Evolutionary conservation across 2,797 vertebrate genomes (phyloP).

Genomic region (Poecile montanus): DNA sequence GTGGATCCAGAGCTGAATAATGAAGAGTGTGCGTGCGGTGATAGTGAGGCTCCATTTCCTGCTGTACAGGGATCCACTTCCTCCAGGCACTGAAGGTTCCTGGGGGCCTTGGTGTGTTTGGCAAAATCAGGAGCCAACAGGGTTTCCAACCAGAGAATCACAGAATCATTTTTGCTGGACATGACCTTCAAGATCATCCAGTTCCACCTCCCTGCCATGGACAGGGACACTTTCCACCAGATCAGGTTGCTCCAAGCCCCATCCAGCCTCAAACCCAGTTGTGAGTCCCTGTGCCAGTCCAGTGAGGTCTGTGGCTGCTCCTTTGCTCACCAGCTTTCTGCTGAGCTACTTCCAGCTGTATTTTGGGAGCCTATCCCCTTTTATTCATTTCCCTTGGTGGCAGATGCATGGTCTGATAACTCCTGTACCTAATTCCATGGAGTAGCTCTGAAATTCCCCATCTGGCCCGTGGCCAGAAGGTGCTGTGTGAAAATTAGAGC

Average conservation of each 20-base stretch:
- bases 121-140: neutral
- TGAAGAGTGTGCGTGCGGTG: neutral
- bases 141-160: neutral
- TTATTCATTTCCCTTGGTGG: neutral
- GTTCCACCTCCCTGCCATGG: neutral
- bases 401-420: neutral
- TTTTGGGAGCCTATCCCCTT: neutral
- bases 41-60: neutral
- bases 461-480: neutral
- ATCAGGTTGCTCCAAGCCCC: neutral
- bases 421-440: neutral
- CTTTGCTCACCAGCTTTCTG: neutral
- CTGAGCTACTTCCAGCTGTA: neutral
- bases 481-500: neutral
- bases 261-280: neutral
- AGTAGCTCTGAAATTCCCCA: neutral
- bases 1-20: neutral
- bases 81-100: neutral
- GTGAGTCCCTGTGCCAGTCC: neutral
- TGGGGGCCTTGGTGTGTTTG: neutral
- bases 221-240: neutral
- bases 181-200: neutral
- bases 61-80: neutral
- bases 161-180: neutral
- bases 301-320: neutral